Evolutionary conservation across 2,888 invertebrate genomes (phyloP).

Genomic region (Caenorhabditis sp.): DNA sequence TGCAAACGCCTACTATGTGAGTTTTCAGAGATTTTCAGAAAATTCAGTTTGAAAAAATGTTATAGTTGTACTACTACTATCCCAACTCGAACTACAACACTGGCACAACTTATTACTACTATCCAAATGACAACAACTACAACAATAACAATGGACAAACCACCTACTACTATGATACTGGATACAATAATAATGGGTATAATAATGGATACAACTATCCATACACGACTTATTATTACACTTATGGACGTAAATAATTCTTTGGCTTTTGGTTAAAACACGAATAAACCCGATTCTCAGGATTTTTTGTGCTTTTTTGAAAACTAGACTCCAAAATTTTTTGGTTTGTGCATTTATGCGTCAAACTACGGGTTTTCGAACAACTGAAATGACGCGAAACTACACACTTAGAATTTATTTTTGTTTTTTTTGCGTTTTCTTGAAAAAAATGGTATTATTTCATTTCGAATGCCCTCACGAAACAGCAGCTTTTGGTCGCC

Average conservation of each 20-base stretch:
- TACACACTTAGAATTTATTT: no score
- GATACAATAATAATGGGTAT: constrained; percentile 21
- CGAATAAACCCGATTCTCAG: neutral
- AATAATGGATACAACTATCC: constrained; percentile 16
- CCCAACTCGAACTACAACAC: neutral
- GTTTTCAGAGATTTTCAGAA: constrained; percentile 1
- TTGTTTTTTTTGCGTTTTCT: no score
- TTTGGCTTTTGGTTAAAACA: neutral
- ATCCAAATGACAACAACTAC: constrained; percentile 22
- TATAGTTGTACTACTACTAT: constrained; percentile 9
- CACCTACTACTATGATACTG: constrained; percentile 23
- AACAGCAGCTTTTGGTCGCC: constrained; percentile 6
- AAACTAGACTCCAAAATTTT: neutral
- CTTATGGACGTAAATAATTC: constrained; percentile 22
- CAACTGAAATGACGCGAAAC: neutral
- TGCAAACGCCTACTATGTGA: constrained; percentile 36
- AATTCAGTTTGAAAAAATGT: neutral
- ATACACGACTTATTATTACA: constrained; percentile 39
- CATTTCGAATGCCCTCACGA: no score
- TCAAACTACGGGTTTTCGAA: no score
- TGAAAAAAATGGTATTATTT: neutral
- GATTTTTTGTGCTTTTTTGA: neutral
- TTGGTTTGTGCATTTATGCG: neutral
- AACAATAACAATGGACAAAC: constrained; percentile 4
- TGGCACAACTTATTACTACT: constrained; percentile 22